Conservation (phyloP, 2,797 vertebrate species). For the Poeciliopsis paucimaculata region DNA sequence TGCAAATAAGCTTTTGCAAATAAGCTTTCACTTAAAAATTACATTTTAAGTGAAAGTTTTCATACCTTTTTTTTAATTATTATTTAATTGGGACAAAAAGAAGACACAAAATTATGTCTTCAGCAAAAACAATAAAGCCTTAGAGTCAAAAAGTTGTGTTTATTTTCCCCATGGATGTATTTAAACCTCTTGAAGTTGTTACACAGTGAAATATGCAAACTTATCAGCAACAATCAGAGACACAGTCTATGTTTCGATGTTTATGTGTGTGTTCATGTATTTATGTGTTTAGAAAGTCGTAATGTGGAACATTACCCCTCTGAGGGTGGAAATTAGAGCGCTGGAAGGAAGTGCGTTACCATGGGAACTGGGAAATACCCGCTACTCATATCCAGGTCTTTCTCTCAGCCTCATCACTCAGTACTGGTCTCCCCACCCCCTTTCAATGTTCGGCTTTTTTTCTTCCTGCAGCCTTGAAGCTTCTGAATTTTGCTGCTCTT, state of each 20-base stretch:
- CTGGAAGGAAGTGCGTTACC: slow-evolving; percentile 67
- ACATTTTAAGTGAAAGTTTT: neutral
- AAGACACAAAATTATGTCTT: neutral
- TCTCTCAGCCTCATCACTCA: slow-evolving; percentile 35
- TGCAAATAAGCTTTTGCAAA: neutral
- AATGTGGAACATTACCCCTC: slow-evolving; percentile 37
- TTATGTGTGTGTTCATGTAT: slow-evolving; percentile 4
- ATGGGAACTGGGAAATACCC: slow-evolving; percentile 84
- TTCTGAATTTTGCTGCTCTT: slow-evolving; percentile 13
- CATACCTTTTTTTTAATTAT: neutral
- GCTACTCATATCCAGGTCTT: slow-evolving; percentile 52
- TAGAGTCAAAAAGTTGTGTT: neutral
- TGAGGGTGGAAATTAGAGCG: slow-evolving; percentile 52
- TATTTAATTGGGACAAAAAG: neutral
- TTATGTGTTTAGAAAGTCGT: slow-evolving; percentile 28
- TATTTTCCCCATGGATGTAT: neutral
- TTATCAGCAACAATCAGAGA: slow-evolving; percentile 38
- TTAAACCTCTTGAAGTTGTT: neutral
- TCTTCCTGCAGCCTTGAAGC: slow-evolving; percentile 23
- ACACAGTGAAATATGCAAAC: slow-evolving; percentile 31
- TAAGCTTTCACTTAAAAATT: neutral
- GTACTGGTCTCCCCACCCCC: slow-evolving; percentile 24
- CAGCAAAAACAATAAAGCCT: neutral
- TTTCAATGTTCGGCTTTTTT: neutral
- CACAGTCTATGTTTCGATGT: slow-evolving; percentile 8